Evolutionary conservation across 2,888 invertebrate genomes (phyloP), one percentile per base, ranked within the genome.

Genomic region (Cryptus viduatorius): DNA sequence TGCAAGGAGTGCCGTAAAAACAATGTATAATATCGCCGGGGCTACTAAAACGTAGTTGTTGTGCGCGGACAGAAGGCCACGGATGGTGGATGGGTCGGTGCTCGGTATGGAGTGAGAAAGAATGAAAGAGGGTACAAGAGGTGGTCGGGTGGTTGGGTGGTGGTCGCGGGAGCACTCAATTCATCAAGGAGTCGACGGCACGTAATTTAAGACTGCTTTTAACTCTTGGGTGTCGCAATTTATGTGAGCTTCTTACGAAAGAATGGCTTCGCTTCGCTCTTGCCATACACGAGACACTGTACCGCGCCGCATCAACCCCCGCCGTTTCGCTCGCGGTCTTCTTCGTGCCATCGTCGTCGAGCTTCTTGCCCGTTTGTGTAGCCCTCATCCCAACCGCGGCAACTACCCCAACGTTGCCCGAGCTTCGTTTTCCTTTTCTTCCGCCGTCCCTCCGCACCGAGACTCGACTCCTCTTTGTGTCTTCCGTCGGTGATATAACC

Each of bases 141-240:
- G 73, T 77, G 83, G 75, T 24, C 3, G 72, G 37, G 4, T 37
- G 37, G 37, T 37, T 61, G 61, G 82, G 84, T 82, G 87, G 82
- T 87, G 87, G 90, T 89, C 90, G 82, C 59, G 90, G 91, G 90
- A 93, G 93, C 93, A 93, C 93, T 93, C 93, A 93, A 94, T 94
- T 93, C 93, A 94, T 94, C 93, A 94, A 92, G 90, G 89, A 93
- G 92, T 93, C 93, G 93, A 93, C 93, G 92, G 91, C 89, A 91
- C 92, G 93, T 93, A 93, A 93, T 93, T 93, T 94, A 94, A 93
- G 93, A 93, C 93, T 93, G 93, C 93, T 94, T 93, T 94, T 94
- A 94, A 94, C 93, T 93, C 93, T 91, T 92, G 92, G 93, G 92
- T 93, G 93, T 93, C 92, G 92, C 93, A 93, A 93, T 93, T 93